Base-by-base conservation (phyloP, 2,888 invertebrate genomes). In the Dusona sp. region DNA sequence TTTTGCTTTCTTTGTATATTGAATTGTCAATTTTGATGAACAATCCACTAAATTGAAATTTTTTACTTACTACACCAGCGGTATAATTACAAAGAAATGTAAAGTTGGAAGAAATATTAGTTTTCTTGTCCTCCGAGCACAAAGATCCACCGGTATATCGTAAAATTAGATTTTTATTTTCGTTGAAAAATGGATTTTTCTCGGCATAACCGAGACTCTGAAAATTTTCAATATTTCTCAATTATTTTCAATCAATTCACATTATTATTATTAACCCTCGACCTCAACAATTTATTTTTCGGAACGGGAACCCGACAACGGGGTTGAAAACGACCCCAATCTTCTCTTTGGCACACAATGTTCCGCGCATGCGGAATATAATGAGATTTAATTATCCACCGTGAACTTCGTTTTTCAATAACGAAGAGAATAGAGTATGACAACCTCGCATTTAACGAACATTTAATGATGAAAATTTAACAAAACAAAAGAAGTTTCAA, bases 171-270 rank as follows among this genome's bases (percentile, higher is more conserved):
- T 88, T 87, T 70, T 89, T 79, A 7, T 91, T 88, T 38, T 88
- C 88, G 75, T 90, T 89, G n/a, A 90, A 64, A 64, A 87, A 84
- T 16, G 92, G 90, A 70, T 87, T 88, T 45, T 90, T 86, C 54
- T 89, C 88, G 29, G 91, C 89, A 85, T 90, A 92, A 51, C 92
- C 92, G 61, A 93, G 89, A 86, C 88, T 92, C 92, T 92, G 81
- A 88, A 88, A 80, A 73, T 75, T 75, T 67, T 45, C 67, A 33
- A 78, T 84, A 45, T 0, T 57, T 73, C 67, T 57, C 25, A 25
- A 57, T 57, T 57, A 25, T 57, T 25, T 4, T 3, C 13, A 57
- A 3, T 25, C 13, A 9, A 57, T 16, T 13, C 16, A 1, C 29
- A 61, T 61, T 3, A 16, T 61, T 61, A 7, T 4, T 4, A 3